Conservation (phyloP, 2,797 vertebrate species). For the Molossus alvarezi region DNA sequence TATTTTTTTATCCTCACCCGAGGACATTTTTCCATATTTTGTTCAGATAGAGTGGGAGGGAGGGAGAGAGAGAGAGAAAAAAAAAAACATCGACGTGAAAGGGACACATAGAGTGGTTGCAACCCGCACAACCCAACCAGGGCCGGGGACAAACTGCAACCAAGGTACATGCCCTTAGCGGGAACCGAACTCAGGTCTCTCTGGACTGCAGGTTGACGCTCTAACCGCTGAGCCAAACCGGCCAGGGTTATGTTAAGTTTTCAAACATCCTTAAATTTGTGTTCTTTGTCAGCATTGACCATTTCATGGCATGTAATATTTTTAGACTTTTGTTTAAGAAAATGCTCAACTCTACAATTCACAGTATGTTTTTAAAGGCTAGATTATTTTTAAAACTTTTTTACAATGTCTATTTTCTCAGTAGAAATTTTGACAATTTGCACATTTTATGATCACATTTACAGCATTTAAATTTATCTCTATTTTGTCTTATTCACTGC, state of each 20-base stretch:
- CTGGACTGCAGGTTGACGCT: too few species aligned
- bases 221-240: too few species aligned
- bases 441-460: constrained; percentile 26
- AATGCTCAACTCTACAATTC: neutral
- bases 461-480: neutral
- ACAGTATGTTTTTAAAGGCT: neutral
- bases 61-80: too few species aligned
- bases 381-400: constrained; percentile 1
- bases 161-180: too few species aligned
- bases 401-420: neutral
- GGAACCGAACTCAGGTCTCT: too few species aligned
- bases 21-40: too few species aligned
- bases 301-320: neutral
- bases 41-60: too few species aligned
- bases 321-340: constrained; percentile 50
- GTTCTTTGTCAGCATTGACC: neutral
- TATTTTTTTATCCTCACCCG: too few species aligned
- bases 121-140: too few species aligned
- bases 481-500: constrained; percentile 24
- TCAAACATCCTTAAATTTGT: constrained; percentile 27
- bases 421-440: neutral
- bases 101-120: too few species aligned
- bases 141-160: too few species aligned
- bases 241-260: neutral
- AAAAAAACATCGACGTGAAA: too few species aligned